Conservation (phyloP, 2,888 invertebrate species). For the Notodonta ziczac region DNA sequence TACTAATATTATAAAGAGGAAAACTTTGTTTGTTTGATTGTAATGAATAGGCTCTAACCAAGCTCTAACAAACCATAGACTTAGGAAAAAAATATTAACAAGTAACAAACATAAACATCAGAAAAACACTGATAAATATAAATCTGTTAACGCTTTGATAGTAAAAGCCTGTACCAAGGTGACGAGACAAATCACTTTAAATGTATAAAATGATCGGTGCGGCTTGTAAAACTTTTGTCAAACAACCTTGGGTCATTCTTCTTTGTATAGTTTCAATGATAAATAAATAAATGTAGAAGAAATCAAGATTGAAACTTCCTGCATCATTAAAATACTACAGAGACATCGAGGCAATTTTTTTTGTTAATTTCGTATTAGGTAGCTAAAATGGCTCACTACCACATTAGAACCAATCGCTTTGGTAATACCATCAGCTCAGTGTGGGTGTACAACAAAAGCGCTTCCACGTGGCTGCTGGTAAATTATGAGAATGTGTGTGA, state of each 20-base stretch:
- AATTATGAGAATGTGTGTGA: neutral
- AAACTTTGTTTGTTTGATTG: too few relatives aligned
- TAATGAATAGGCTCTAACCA: too few relatives aligned
- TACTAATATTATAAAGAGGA: too few relatives aligned
- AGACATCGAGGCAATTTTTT: neutral
- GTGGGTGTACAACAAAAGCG: too few relatives aligned
- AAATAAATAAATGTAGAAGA: neutral
- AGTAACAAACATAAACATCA: neutral
- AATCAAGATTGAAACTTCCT: neutral
- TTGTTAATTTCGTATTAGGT: neutral
- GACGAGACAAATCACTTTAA: neutral
- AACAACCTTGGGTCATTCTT: constrained; percentile 3
- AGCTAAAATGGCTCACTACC: too few relatives aligned
- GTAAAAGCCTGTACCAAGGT: neutral
- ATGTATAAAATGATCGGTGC: neutral
- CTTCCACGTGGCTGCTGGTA: neutral
- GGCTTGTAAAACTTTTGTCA: neutral
- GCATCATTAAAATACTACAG: neutral
- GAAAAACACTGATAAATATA: too few relatives aligned
- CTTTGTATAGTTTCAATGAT: neutral
- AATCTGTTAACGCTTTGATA: too few relatives aligned
- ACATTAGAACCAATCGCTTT: too few relatives aligned
- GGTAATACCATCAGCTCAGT: too few relatives aligned
- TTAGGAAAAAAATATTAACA: neutral
- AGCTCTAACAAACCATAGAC: too few relatives aligned